Evolutionary conservation across 2,888 invertebrate genomes (phyloP).

Genomic region (Melipona beecheii): DNA sequence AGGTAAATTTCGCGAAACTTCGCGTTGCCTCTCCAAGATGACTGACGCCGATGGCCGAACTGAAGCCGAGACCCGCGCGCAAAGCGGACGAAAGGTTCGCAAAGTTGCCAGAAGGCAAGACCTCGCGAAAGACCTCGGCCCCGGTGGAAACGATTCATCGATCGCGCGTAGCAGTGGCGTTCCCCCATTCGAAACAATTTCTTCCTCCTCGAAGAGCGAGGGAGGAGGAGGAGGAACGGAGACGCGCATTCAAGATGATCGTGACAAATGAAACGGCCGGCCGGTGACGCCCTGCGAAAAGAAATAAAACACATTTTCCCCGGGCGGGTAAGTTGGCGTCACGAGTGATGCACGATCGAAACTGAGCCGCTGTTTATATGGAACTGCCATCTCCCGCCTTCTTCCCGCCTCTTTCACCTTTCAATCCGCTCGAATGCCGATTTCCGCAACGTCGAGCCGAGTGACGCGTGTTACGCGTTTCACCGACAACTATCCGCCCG

Average conservation of each 20-base stretch:
- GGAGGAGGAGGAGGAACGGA: conserved; percentile 3
- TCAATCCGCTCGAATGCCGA: conserved; percentile 4
- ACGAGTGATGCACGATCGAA: conserved; percentile 39
- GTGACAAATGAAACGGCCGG: conserved; percentile 19
- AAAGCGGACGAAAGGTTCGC: not conserved
- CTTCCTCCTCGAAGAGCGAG: not conserved
- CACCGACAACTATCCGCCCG: conserved; percentile 16
- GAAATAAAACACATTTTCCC: conserved; percentile 38
- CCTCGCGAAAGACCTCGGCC: not conserved
- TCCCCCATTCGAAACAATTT: conserved; percentile 29
- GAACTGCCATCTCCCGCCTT: not conserved
- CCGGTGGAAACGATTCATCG: not conserved
- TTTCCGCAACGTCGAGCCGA: conserved; percentile 8
- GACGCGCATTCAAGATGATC: conserved; percentile 10
- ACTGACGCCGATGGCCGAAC: not conserved
- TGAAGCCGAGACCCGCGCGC: not conserved
- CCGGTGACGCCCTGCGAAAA: conserved; percentile 9
- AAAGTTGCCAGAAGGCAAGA: not conserved
- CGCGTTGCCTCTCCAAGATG: not conserved
- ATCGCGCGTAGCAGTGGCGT: not conserved
- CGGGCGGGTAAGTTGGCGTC: conserved; percentile 5
- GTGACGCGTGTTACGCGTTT: conserved; percentile 4
- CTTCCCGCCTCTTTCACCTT: not conserved
- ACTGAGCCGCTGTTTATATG: conserved; percentile 34
- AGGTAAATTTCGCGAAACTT: not conserved